These are phyloP conservation scores for Cariama cristata DNA, from an alignment of 2,113 vertebrate genomes.

Conservation along the genomic window DNA sequence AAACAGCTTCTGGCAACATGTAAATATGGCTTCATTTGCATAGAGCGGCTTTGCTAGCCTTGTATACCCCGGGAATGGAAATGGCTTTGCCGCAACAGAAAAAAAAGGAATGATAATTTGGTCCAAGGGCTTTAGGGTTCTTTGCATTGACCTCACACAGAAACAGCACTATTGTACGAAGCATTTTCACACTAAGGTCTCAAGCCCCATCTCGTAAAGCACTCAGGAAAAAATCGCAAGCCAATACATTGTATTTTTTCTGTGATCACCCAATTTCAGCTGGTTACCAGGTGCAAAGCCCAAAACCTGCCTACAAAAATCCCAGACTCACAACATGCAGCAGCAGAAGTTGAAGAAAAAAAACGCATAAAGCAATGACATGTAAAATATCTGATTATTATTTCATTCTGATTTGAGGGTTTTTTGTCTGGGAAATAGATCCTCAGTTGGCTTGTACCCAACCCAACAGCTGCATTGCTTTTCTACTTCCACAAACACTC, in stretches of 20 bases:
- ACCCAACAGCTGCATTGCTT: conserved; percentile 74
- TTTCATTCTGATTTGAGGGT: neutral
- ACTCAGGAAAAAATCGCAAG: neutral
- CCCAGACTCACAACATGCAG: neutral
- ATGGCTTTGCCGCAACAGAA: neutral
- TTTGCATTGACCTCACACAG: neutral
- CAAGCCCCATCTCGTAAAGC: neutral
- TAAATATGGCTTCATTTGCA: neutral
- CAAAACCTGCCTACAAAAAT: neutral
- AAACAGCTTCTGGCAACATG: neutral
- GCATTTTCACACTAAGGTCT: neutral
- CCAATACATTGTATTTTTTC: neutral
- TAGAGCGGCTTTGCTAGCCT: neutral
- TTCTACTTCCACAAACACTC: conserved; percentile 72
- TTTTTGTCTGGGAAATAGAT: conserved; percentile 57
- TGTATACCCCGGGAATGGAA: neutral
- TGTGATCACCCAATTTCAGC: neutral
- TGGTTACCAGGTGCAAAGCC: neutral
- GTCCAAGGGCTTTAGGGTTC: neutral
- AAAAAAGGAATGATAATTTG: neutral
- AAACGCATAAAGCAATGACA: neutral
- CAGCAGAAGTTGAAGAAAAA: neutral
- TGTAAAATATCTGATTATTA: conserved; percentile 16
- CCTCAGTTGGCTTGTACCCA: conserved; percentile 25
- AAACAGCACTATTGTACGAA: neutral